Conservation (phyloP, 2,113 vertebrate genomes). For the Cromileptes altivelis region DNA sequence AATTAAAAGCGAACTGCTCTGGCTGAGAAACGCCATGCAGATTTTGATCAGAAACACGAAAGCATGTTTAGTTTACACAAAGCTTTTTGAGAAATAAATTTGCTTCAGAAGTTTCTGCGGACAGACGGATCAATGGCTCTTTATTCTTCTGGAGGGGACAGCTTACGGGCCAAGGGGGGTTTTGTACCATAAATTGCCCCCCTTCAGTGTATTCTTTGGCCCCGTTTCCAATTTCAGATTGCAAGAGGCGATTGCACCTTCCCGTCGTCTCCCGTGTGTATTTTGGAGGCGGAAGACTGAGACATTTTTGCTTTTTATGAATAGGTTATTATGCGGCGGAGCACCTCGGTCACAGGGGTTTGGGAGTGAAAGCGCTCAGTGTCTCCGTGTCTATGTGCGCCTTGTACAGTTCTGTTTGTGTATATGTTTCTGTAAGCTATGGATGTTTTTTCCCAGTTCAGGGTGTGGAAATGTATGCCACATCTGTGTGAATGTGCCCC, state of each 20-base stretch:
- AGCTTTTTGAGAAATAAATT: not conserved
- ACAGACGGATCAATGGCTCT: slow-evolving; percentile 26
- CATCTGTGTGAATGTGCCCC: slow-evolving; percentile 66
- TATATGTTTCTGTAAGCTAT: slow-evolving; percentile 51
- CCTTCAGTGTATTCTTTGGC: slow-evolving; percentile 61
- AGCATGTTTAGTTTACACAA: not conserved
- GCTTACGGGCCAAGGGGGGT: not conserved
- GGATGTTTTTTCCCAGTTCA: slow-evolving; percentile 47
- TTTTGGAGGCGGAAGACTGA: slow-evolving; percentile 77
- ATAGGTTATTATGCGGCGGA: slow-evolving; percentile 78
- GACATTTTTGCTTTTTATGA: slow-evolving; percentile 78
- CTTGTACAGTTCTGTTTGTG: slow-evolving; percentile 78
- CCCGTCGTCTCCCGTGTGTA: slow-evolving; percentile 72
- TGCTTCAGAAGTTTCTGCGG: not conserved
- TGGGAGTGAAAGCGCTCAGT: slow-evolving; percentile 79
- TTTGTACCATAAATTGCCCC: slow-evolving; percentile 32
- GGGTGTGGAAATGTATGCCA: slow-evolving; percentile 64
- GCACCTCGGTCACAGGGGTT: slow-evolving; percentile 38
- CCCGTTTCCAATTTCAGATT: slow-evolving; percentile 70
- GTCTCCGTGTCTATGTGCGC: slow-evolving; percentile 75
- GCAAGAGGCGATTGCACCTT: slow-evolving; percentile 67
- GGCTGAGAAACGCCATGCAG: not conserved
- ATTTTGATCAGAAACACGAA: not conserved
- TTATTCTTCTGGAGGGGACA: slow-evolving; percentile 17
- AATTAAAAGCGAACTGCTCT: not conserved